phyloP scores from a whole-genome alignment of 2,888 invertebrate genomes.

The Anorthoa munda region DNA sequence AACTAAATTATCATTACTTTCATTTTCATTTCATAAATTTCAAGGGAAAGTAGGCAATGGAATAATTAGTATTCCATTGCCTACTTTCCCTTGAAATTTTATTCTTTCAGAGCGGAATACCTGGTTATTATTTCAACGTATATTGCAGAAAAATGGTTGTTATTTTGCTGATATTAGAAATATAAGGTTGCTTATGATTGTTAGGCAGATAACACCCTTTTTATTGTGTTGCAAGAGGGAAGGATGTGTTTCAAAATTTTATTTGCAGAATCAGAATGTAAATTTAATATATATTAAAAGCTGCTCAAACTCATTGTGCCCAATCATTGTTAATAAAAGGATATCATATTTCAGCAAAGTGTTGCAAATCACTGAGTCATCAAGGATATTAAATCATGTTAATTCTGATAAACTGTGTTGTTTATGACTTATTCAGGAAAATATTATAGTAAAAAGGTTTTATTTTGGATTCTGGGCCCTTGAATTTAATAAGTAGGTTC shows the following conservation, averaged over 20 bases:
- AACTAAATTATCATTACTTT: slow-evolving; percentile 33
- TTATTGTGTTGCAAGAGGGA: neutral
- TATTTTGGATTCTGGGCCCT: neutral
- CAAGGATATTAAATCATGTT: slow-evolving; percentile 51
- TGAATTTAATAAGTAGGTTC: neutral
- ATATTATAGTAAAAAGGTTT: slow-evolving; percentile 12
- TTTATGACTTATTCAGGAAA: slow-evolving; percentile 11
- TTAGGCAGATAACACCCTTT: neutral
- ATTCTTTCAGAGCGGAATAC: neutral
- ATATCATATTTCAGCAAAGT: slow-evolving; percentile 44
- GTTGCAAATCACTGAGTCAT: slow-evolving; percentile 58
- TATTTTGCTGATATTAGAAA: neutral
- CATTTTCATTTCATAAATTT: slow-evolving; percentile 16
- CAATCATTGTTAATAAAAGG: slow-evolving; percentile 29
- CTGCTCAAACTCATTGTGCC: neutral
- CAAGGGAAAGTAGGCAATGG: too few species aligned
- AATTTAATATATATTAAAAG: neutral
- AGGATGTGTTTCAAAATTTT: neutral
- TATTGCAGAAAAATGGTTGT: neutral
- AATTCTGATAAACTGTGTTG: slow-evolving; percentile 29
- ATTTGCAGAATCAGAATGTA: neutral
- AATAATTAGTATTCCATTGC: neutral
- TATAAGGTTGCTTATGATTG: neutral
- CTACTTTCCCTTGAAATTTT: neutral
- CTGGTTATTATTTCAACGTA: neutral